A percentile compares a stretch with the other conserved stretches of the same genome.
Evolutionary conservation across 1,140 invertebrate genomes (phyloP).

Genomic region (Drosophila bipectinata): DNA sequence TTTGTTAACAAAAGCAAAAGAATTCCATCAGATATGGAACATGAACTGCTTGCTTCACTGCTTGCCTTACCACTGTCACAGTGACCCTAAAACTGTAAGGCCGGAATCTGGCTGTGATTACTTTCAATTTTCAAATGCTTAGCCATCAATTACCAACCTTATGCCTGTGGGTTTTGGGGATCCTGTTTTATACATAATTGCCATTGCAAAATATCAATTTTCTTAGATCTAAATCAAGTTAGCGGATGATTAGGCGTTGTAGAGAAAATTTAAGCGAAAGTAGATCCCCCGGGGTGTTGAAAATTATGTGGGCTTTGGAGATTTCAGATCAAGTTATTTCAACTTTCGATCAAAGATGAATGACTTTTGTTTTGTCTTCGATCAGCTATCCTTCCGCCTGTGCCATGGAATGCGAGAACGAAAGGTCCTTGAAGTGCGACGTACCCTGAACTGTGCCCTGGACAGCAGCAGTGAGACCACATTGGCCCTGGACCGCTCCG

Average conservation of each 20-base stretch:
- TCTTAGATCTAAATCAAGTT: conserved; percentile 22
- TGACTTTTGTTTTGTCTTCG: conserved; percentile 31
- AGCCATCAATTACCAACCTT: conserved; percentile 30
- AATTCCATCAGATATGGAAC: not conserved
- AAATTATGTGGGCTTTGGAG: conserved; percentile 66
- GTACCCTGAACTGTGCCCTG: conserved; percentile 85
- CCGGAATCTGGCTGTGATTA: conserved; percentile 11
- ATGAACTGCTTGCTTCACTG: not conserved
- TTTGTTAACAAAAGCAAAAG: not conserved
- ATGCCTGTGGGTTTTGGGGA: conserved; percentile 19
- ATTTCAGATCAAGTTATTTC: conserved; percentile 35
- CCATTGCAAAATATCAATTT: conserved; percentile 72
- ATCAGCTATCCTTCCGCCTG: conserved; percentile 87
- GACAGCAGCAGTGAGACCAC: conserved; percentile 77
- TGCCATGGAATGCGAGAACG: conserved; percentile 87
- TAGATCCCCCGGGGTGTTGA: conserved; percentile 26
- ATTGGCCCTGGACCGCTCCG: conserved; percentile 84
- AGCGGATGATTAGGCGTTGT: conserved; percentile 50
- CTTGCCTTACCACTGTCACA: not conserved
- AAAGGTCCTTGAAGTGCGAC: conserved; percentile 86
- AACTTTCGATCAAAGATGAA: conserved; percentile 73
- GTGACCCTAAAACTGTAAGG: conserved; percentile 1
- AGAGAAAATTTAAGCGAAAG: conserved; percentile 60
- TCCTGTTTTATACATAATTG: conserved; percentile 55
- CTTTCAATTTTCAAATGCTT: conserved; percentile 44